Base-by-base conservation (phyloP, 2,113 vertebrate genomes). In the Recurvirostra avosetta region DNA sequence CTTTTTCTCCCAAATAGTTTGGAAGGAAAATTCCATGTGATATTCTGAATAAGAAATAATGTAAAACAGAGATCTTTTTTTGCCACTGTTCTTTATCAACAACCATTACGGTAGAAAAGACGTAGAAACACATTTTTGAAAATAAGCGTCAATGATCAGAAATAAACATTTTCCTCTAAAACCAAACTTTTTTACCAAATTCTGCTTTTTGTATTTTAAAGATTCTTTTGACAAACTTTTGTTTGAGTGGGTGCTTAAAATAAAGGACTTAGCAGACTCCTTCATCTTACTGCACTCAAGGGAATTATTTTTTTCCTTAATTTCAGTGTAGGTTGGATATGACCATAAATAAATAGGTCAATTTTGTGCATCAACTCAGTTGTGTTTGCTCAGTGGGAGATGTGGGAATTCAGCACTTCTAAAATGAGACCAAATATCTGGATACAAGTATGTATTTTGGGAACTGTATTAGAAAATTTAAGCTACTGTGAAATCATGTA, bases 11-110 rank as follows among this genome's bases (percentile, higher is more conserved):
- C 4, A 52, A 50, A 36, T 36, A 38, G 1, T 75, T 80, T 36
- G 10, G 16, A 74, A 84, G 18, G 7, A 90, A 89, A 82, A 25
- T 32, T 70, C 49, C 27, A 2, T 30, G 11, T 52, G 25, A 43
- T 49, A 78, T 34, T 65, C 30, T 87, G 30, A 56, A 36, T 55
- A 80, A 67, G 27, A 89, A 71, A 43, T 63, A 55, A 9, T n/a
- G 3, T 49, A 79, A n/a, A n/a, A 40, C 5, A 32, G 1, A 75
- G 4, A 0, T 7, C 1, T 34, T 70, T 1, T 70, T 73, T 94
- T 83, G 12, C 15, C 7, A 50, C 8, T 70, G 1, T 11, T 76
- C 34, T 67, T 80, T 40, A 50, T 40, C 13, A 74, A n/a, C 21
- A 72, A 47, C 9, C 17, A 61, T 56, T 61, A 34, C 1, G 1